Conservation (phyloP, 1,140 invertebrate genomes). For the Hyposmocoma kahamanoa region DNA sequence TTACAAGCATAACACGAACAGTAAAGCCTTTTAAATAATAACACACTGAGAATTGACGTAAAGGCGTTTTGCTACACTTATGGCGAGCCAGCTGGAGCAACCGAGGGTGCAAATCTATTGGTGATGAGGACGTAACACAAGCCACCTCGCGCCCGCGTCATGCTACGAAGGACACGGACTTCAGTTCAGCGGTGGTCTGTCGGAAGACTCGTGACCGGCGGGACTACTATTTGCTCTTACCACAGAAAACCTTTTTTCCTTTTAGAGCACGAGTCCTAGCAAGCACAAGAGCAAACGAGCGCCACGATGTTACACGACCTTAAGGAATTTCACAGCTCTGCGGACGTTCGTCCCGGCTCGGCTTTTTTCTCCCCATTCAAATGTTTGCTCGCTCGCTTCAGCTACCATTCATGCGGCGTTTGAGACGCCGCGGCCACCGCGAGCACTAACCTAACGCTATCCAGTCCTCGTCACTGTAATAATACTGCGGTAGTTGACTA, state of each 20-base stretch:
- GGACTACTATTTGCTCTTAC: conserved; percentile 67
- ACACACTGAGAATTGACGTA: conserved; percentile 72
- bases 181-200: conserved; percentile 64
- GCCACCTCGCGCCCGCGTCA: conserved; percentile 20
- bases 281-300: conserved; percentile 64
- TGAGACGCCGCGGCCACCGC: conserved; percentile 56
- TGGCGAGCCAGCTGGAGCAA: conserved; percentile 57
- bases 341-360: conserved; percentile 45
- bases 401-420: conserved; percentile 65
- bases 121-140: conserved; percentile 18
- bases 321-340: conserved; percentile 72
- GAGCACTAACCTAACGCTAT: conserved; percentile 63
- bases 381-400: conserved; percentile 67
- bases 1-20: conserved; percentile 69
- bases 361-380: conserved; percentile 55
- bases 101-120: conserved; percentile 20
- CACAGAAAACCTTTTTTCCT: conserved; percentile 67
- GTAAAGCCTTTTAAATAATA: conserved; percentile 71
- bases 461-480: conserved; percentile 70
- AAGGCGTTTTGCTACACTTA: conserved; percentile 64
- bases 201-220: conserved; percentile 64
- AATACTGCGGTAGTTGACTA: conserved; percentile 73
- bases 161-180: too few species aligned
- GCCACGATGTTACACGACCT: conserved; percentile 64
- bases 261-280: conserved; percentile 62